phyloP scores from a whole-genome alignment of 2,797 vertebrate species.

The Holocentrus rufus region DNA sequence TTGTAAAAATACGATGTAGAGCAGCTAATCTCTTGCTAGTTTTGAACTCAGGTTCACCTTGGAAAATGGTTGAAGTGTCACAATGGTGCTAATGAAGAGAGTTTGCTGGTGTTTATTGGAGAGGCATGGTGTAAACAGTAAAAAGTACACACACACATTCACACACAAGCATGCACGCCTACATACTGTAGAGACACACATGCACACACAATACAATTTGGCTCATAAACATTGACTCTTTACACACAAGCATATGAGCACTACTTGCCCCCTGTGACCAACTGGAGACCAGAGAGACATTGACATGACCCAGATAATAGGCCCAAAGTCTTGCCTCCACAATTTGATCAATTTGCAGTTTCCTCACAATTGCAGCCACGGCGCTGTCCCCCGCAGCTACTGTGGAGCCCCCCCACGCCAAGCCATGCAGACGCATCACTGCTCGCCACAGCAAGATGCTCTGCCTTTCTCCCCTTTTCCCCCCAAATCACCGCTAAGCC shows the following conservation, averaged over 20 bases:
- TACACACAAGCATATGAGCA: constrained; percentile 55
- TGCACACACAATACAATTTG: constrained; percentile 32
- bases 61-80: constrained; percentile 64
- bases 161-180: background rate
- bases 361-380: constrained; percentile 72
- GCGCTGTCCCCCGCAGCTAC: constrained; percentile 82
- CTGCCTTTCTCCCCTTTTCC: constrained; percentile 79
- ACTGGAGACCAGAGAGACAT: constrained; percentile 80
- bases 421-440: constrained; percentile 69
- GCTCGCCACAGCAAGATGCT: constrained; percentile 68
- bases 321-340: constrained; percentile 83
- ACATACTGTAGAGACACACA: constrained; percentile 14
- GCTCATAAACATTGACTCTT: constrained; percentile 52
- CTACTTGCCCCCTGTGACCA: constrained; percentile 70
- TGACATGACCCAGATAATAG: constrained; percentile 87
- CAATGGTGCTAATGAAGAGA: constrained; percentile 69
- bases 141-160: constrained; percentile 42
- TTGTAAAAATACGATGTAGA: background rate
- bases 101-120: constrained; percentile 69
- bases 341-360: constrained; percentile 87
- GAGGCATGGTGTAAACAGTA: constrained; percentile 55
- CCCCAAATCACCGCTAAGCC: constrained; percentile 81
- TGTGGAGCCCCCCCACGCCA: constrained; percentile 53
- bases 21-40: constrained; percentile 7
- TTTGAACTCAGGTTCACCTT: constrained; percentile 68